Base-by-base conservation (phyloP, 1,140 invertebrate genomes). In the Trichomalopsis sarcophagae region DNA sequence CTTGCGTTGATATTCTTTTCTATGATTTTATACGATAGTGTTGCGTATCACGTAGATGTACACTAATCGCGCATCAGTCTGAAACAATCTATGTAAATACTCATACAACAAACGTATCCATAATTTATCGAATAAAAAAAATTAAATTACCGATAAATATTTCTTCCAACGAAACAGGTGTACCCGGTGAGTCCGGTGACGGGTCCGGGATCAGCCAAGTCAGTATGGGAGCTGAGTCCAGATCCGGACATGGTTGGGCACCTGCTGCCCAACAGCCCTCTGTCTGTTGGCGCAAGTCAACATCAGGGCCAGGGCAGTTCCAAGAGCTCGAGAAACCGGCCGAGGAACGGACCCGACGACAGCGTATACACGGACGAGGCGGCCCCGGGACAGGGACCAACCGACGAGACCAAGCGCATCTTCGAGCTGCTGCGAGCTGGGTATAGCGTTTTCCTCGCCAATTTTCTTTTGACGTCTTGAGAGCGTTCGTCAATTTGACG, bases 201-300 rank as follows among this genome's bases (percentile, higher is more conserved):
- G 86, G 97, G 96, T 94, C 96, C 96, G 91, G 96, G 97, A 94
- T 96, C 96, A 90, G 97, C 96, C 90, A 96, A 96, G 91, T 97
- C 96, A 91, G 96, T 97, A 92, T 97, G 96, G 96, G 96, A 96
- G 91, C 93, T 97, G 93, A 94, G 93, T 87, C 92, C 93, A 83
- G 93, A 94, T 87, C 93, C 94, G 84, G 93, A 93, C 86, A 93
- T 93, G 92, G 92, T 94, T 71, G 93, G 91, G 83, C 93, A 94
- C 88, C 89, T 94, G 87, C 89, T 94, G 88, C 91, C 92, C 62
- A 93, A 91, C 89, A 93, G 95, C 88, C 96, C 96, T 93, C 96
- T 96, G 79, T 95, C 96, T 17, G 94, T 95, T 86, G 89, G 95
- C 89, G 87, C 94, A 74, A 91, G 95, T 89, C 87, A 94, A 80